These are phyloP conservation scores for Centropyge bicolor DNA, from an alignment of 2,797 vertebrate genomes.

Conservation along the genomic window DNA sequence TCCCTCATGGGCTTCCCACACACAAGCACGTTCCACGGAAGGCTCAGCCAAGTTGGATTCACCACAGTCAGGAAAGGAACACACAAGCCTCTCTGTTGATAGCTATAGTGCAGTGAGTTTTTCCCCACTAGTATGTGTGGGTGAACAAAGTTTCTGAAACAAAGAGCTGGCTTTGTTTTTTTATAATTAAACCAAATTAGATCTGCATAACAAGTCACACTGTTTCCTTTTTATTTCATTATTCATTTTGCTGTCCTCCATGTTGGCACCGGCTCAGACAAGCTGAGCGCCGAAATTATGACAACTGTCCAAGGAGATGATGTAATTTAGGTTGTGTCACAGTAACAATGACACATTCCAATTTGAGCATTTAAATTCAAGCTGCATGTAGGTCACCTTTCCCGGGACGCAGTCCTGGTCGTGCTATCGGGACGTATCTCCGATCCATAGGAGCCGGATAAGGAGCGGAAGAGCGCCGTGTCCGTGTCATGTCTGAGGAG, in stretches of 20 bases:
- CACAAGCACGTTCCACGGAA: neutral
- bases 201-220: conserved; percentile 17
- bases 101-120: neutral
- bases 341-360: conserved; percentile 70
- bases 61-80: neutral
- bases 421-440: neutral
- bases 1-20: conserved; percentile 23
- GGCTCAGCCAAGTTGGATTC: neutral
- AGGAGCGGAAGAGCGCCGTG: neutral
- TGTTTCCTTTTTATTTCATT: conserved; percentile 24
- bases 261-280: conserved; percentile 44
- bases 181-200: neutral
- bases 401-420: conserved; percentile 24
- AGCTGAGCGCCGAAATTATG: conserved; percentile 57
- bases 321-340: conserved; percentile 69
- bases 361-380: conserved; percentile 54
- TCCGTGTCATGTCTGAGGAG: conserved; percentile 12
- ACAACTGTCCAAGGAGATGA: conserved; percentile 74
- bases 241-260: conserved; percentile 34
- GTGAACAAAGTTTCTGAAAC: neutral
- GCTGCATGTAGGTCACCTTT: conserved; percentile 64
- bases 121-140: neutral
- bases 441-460: conserved; percentile 8
- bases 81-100: neutral
- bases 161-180: neutral